A percentile compares a stretch with the other conserved stretches of the same genome.
These are phyloP conservation scores for Furcifer pardalis DNA, from an alignment of 2,797 vertebrate genomes.

Conservation along the genomic window DNA sequence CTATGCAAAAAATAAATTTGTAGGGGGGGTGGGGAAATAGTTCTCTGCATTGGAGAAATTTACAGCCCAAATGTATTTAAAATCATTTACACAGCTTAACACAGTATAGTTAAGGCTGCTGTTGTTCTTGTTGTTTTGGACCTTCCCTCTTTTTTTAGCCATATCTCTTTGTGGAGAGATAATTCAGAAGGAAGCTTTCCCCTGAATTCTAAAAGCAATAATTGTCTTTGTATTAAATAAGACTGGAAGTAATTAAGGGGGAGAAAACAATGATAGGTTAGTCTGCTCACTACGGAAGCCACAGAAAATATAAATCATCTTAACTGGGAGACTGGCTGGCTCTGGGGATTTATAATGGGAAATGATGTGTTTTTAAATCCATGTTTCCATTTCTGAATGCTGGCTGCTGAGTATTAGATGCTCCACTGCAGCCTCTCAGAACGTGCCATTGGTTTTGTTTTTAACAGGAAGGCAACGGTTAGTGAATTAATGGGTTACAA, in stretches of 20 bases:
- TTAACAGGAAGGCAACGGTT: background rate
- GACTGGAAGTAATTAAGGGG: conserved; percentile 55
- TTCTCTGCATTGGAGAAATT: no score
- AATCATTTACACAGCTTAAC: conserved; percentile 56
- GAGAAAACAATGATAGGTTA: conserved; percentile 47
- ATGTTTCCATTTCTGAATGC: conserved; percentile 46
- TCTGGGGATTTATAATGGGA: conserved; percentile 37
- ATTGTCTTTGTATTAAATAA: conserved; percentile 57
- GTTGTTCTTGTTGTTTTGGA: background rate
- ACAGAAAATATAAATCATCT: conserved; percentile 43
- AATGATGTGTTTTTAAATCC: conserved; percentile 24
- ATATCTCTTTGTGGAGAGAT: background rate
- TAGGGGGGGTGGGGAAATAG: no score
- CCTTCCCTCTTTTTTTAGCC: conserved; percentile 19
- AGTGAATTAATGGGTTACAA: background rate
- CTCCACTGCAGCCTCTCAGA: conserved; percentile 4
- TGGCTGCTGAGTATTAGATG: conserved; percentile 33
- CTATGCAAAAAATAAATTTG: no score
- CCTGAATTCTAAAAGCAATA: conserved; percentile 44
- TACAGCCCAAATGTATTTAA: conserved; percentile 11
- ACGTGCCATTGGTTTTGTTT: conserved; percentile 1
- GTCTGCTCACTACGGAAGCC: conserved; percentile 47
- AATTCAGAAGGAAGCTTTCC: conserved; percentile 44
- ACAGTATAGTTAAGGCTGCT: conserved; percentile 6
- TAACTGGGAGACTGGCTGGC: conserved; percentile 56